Evolutionary conservation across 2,888 invertebrate species (phyloP).

Genomic region (Hypomecis atomaria): DNA sequence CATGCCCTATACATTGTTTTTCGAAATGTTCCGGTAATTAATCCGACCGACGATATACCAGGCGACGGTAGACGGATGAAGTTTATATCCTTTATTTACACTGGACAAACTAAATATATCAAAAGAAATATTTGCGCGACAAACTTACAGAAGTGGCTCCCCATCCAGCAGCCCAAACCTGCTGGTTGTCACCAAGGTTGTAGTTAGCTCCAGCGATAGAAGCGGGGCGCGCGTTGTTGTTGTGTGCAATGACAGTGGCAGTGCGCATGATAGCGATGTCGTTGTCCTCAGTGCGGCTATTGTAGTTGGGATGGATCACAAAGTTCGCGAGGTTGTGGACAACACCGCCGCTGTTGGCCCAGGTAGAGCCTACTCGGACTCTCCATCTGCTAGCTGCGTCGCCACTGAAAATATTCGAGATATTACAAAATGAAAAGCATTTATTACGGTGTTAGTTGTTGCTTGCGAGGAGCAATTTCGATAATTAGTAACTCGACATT

Average conservation of each 20-base stretch:
- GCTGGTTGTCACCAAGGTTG: constrained; percentile 54
- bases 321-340: constrained; percentile 43
- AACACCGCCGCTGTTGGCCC: constrained; percentile 55
- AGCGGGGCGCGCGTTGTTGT: constrained; percentile 45
- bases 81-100: no score
- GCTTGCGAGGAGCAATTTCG: no score
- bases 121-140: not conserved
- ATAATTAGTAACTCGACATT: no score
- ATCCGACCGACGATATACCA: no score
- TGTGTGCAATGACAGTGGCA: constrained; percentile 45
- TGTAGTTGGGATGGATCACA: constrained; percentile 60
- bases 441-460: no score
- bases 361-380: constrained; percentile 53
- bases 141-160: constrained; percentile 58
- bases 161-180: constrained; percentile 72
- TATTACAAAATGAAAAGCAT: no score
- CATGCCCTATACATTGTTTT: no score
- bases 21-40: no score
- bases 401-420: constrained; percentile 39
- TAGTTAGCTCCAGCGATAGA: constrained; percentile 55
- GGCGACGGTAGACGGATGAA: no score
- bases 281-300: constrained; percentile 44
- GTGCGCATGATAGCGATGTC: constrained; percentile 65
- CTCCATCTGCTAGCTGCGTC: constrained; percentile 49
- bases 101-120: no score